Evolutionary conservation across 2,797 vertebrate genomes (phyloP).

Genomic region (Gastrophryne carolinensis): DNA sequence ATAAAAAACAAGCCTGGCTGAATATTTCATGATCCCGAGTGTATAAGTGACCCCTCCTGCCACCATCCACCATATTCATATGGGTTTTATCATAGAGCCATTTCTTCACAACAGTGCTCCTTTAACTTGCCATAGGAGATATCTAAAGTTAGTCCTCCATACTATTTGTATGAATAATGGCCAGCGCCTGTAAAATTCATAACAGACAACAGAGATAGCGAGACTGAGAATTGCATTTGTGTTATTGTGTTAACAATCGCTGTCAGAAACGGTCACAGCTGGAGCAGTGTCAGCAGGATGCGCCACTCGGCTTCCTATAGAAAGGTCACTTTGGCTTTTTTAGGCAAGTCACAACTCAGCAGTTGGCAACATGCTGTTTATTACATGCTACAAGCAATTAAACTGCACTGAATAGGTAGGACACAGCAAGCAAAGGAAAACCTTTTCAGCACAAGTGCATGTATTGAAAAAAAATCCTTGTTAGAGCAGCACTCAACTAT

Average conservation of each 20-base stretch:
- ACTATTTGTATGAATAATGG: not conserved
- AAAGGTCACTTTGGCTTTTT: slow-evolving; percentile 41
- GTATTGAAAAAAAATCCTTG: too few relatives aligned
- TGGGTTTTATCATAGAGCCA: too few relatives aligned
- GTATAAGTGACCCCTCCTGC: too few relatives aligned
- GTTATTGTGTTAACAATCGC: slow-evolving; percentile 19
- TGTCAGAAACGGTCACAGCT: slow-evolving; percentile 16
- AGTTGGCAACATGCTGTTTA: slow-evolving; percentile 9
- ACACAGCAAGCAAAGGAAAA: not conserved
- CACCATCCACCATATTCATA: too few relatives aligned
- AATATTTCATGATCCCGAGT: too few relatives aligned
- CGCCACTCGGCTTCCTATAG: slow-evolving; percentile 15
- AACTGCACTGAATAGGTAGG: not conserved
- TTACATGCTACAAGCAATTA: slow-evolving; percentile 23
- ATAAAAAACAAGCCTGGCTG: too few relatives aligned
- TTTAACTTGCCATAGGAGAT: not conserved
- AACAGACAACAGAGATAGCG: not conserved
- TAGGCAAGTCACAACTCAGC: slow-evolving; percentile 27
- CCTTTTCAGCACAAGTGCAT: not conserved
- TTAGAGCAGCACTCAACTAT: too few relatives aligned
- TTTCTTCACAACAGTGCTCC: too few relatives aligned
- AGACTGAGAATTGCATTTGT: slow-evolving; percentile 14
- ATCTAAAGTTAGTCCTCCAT: not conserved
- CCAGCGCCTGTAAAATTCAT: not conserved
- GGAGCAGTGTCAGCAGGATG: slow-evolving; percentile 21